These are phyloP conservation scores for Knipowitschia caucasica DNA, from an alignment of 2,797 vertebrate genomes.

Conservation along the genomic window DNA sequence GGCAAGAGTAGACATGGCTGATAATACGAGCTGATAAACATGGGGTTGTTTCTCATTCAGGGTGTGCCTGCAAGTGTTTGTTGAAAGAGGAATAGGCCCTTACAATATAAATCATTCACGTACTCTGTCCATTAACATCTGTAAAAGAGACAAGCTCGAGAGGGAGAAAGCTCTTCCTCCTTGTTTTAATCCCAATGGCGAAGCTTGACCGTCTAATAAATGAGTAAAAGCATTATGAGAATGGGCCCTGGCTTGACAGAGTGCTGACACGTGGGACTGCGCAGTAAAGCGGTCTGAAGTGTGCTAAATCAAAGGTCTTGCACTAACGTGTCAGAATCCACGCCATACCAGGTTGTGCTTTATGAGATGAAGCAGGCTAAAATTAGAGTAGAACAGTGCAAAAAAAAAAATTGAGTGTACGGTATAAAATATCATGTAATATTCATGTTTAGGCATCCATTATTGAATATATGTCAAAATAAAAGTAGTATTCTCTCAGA, in stretches of 20 bases:
- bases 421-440: constrained; percentile 29
- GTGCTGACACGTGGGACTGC: constrained; percentile 31
- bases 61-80: constrained; percentile 14
- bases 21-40: constrained; percentile 1
- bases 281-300: constrained; percentile 20
- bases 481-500: neutral
- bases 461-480: neutral
- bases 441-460: neutral
- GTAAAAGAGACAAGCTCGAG: constrained; percentile 16
- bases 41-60: constrained; percentile 12
- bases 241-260: constrained; percentile 18
- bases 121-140: constrained; percentile 14
- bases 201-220: constrained; percentile 13
- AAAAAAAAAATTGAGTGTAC: constrained; percentile 2
- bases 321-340: constrained; percentile 29
- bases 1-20: neutral
- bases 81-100: constrained; percentile 2
- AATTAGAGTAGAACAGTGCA: neutral
- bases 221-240: constrained; percentile 21
- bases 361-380: neutral
- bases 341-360: constrained; percentile 13
- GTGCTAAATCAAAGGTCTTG: constrained; percentile 40
- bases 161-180: constrained; percentile 11
- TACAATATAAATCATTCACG: constrained; percentile 32
- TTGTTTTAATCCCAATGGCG: constrained; percentile 22